These are phyloP conservation scores for Antechinus flavipes DNA, from an alignment of 2,113 vertebrate species.

Conservation along the genomic window DNA sequence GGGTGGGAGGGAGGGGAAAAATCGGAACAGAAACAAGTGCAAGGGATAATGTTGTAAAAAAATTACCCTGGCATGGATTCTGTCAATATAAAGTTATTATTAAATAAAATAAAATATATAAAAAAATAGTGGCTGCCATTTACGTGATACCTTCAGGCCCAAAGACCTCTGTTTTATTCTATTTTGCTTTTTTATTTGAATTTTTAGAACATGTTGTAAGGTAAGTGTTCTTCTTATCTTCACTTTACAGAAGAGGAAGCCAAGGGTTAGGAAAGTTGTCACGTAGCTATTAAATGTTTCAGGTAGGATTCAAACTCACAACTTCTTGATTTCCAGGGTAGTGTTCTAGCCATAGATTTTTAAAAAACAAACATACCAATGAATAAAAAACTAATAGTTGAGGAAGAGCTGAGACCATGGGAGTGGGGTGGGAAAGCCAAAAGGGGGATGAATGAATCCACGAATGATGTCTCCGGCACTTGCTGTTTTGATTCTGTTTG, in stretches of 20 bases:
- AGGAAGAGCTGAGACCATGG: neutral
- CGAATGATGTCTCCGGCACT: neutral
- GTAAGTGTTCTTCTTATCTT: neutral
- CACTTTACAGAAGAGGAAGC: neutral
- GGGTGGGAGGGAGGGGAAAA: no score
- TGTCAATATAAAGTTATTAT: no score
- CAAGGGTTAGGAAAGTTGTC: neutral
- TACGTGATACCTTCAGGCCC: neutral
- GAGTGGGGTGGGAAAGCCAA: neutral
- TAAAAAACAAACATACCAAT: neutral
- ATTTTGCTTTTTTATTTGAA: neutral
- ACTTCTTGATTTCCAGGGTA: neutral
- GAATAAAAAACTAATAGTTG: neutral
- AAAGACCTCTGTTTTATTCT: neutral
- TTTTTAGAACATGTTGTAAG: neutral
- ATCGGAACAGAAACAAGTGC: no score
- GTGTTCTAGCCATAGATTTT: no score
- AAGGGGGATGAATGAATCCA: neutral
- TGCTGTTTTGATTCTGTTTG: neutral
- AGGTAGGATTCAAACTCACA: neutral
- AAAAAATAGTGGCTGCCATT: no score
- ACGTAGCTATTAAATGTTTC: neutral
- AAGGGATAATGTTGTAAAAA: no score
- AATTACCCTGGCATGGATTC: no score
- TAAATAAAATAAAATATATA: no score